Evolutionary conservation across 2,113 vertebrate species (phyloP).

Genomic region (Galemys pyrenaicus): DNA sequence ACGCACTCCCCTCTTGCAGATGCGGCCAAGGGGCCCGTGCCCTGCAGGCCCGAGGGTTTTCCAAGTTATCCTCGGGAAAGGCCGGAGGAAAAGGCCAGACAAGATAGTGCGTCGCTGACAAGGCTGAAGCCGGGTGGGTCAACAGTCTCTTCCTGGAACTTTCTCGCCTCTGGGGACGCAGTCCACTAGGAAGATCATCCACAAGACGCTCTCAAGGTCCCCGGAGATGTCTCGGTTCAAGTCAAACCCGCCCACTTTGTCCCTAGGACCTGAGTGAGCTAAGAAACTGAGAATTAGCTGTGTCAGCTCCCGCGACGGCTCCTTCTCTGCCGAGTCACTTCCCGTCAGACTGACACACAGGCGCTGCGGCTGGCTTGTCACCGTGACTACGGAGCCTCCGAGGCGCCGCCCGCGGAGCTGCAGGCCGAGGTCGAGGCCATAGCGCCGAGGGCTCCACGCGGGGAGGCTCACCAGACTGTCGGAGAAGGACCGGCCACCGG

Average conservation of each 20-base stretch:
- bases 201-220: constrained; percentile 66
- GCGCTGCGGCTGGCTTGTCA: constrained; percentile 77
- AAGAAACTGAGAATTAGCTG: constrained; percentile 84
- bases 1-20: neutral
- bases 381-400: constrained; percentile 73
- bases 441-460: neutral
- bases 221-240: constrained; percentile 63
- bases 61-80: constrained; percentile 17
- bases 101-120: neutral
- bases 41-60: neutral
- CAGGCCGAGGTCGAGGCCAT: constrained; percentile 55
- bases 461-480: too few relatives aligned
- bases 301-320: constrained; percentile 68
- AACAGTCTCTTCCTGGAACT: constrained; percentile 14
- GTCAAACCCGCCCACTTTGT: constrained; percentile 81
- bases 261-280: constrained; percentile 82
- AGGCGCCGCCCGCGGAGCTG: constrained; percentile 77
- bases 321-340: constrained; percentile 79
- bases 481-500: too few relatives aligned
- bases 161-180: neutral
- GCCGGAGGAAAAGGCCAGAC: too few relatives aligned
- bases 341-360: constrained; percentile 82
- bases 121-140: neutral
- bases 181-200: constrained; percentile 27
- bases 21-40: neutral